Evolutionary conservation across 2,797 vertebrate species (phyloP).

Genomic region (Yasuhikotakia modesta): DNA sequence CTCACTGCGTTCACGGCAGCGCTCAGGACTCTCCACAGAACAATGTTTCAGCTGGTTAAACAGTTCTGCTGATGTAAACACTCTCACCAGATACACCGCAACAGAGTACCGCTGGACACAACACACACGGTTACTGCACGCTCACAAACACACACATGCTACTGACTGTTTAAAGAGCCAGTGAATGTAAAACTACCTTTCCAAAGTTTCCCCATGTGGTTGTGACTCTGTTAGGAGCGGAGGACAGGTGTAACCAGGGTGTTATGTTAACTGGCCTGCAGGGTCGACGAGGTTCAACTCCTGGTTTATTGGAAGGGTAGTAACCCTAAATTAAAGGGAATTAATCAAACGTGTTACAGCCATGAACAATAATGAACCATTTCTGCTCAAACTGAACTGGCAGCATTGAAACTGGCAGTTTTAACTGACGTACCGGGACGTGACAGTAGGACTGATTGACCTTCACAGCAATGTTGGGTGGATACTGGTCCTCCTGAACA

Average conservation of each 20-base stretch:
- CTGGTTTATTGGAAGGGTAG: slow-evolving; percentile 97
- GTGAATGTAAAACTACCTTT: slow-evolving; percentile 92
- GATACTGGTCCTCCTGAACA: slow-evolving; percentile 98
- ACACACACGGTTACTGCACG: no score
- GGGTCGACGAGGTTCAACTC: slow-evolving; percentile 95
- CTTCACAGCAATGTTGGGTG: slow-evolving; percentile 96
- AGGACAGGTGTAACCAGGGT: slow-evolving; percentile 95
- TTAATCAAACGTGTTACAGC: no score
- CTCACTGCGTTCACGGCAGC: slow-evolving; percentile 96
- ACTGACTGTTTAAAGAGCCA: not conserved
- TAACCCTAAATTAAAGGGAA: slow-evolving; percentile 81
- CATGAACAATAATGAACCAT: no score
- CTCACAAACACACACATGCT: no score
- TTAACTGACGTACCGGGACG: slow-evolving; percentile 93
- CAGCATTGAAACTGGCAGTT: no score
- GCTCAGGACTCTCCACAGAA: slow-evolving; percentile 91
- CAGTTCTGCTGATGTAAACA: slow-evolving; percentile 92
- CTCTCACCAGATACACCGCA: slow-evolving; percentile 91
- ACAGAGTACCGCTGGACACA: slow-evolving; percentile 92
- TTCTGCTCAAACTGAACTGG: no score
- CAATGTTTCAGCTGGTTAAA: slow-evolving; percentile 93
- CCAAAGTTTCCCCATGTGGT: slow-evolving; percentile 98
- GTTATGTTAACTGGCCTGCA: slow-evolving; percentile 98
- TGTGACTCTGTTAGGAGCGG: slow-evolving; percentile 90
- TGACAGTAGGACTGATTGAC: slow-evolving; percentile 99